Evolutionary conservation across 2,888 invertebrate species (phyloP), one percentile per base, ranked within the genome.

Genomic region (Phania funesta): DNA sequence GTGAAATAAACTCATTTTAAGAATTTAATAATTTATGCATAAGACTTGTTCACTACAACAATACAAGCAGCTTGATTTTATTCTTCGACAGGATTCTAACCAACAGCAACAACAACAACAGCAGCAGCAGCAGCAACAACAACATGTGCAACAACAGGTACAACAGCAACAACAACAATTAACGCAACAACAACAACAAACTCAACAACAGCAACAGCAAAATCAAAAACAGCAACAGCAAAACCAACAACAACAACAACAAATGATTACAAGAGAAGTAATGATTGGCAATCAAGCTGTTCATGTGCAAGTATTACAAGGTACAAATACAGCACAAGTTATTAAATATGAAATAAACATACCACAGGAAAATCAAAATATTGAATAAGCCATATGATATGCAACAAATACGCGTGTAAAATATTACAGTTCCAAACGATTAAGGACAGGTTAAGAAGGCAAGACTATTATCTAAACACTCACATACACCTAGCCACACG

Each of bases 321-420:
- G 89, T 76, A 84, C 88, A 50, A 89, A 90, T 73, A 87, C 89
- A 41, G 88, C 89, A 65, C 90, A 90, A 85, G 89, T 93, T 74
- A 93, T 93, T 85, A 93, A 93, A 88, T 93, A 93, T 87, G 93
- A 93, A 90, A 93, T 93, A 68, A 89, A 89, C 24, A 91, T 93
- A 83, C 93, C 93, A 1, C 92, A 92, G 22, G 89, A 89, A 64
- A 86, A 86, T 73, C 88, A 88, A 80, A 83, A 62, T 65, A 83
- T 79, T 48, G 79, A 83, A 71, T 79, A 60, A 67, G 60, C 52
- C 24, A 41, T 16, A 60, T 44, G 50, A 48, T 18, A 71, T 11
- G 35, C 6, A 48, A 16, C 46, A 35, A 16, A 44, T 8, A 20
- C 11, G 7, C 26, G 18, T 3, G 13, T 35, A 46, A 11, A 60